A percentile compares a stretch with the other conserved stretches of the same genome.
Conservation (phyloP, 2,113 vertebrate species). For the Erythrolamprus reginae region DNA sequence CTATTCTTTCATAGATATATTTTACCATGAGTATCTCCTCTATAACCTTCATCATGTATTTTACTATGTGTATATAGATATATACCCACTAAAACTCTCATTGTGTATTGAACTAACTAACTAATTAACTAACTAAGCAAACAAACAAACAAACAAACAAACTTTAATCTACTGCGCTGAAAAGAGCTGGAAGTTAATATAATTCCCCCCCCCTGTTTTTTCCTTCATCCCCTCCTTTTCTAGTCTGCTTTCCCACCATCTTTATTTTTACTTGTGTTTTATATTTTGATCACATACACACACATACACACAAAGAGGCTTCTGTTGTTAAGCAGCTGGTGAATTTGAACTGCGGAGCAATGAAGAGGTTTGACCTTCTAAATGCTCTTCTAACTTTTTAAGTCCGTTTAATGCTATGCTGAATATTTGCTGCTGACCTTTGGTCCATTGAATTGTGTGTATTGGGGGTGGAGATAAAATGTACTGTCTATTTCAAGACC, state of each 20-base stretch:
- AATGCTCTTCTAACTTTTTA: constrained; percentile 36
- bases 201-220: no score
- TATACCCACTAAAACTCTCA: no score
- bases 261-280: neutral
- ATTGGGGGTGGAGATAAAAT: neutral
- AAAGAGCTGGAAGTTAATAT: neutral
- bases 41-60: no score
- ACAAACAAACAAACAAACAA: no score
- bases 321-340: constrained; percentile 17
- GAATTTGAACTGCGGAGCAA: constrained; percentile 15
- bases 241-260: neutral
- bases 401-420: neutral
- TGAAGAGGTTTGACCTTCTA: constrained; percentile 7
- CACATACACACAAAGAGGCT: neutral
- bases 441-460: neutral
- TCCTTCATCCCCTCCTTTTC: neutral
- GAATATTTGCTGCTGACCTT: neutral
- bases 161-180: neutral
- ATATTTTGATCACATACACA: neutral
- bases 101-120: no score
- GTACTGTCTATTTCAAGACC: neutral
- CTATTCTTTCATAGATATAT: no score
- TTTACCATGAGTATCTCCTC: no score
- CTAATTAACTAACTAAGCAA: no score
- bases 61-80: no score